Base-by-base conservation (phyloP, 1,140 invertebrate genomes). In the Gonioctena quinquepunctata region DNA sequence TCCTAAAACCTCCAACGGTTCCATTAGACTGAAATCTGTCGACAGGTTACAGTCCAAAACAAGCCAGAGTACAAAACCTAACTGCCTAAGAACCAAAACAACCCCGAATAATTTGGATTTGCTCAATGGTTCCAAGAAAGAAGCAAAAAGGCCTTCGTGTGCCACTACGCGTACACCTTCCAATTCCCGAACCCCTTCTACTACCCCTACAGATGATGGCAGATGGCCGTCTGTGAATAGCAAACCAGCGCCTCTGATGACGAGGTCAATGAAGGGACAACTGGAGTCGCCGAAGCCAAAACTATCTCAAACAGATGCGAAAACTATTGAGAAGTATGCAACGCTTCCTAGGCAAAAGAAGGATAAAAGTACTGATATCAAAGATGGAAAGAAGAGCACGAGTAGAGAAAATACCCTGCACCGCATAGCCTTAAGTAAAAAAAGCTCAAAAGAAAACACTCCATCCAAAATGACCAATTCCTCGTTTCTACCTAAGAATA, bases 311-410 rank as follows among this genome's bases (percentile, higher is more conserved):
- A 68, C 79, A 72, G 90, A 83, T 76, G 87, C 76, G 72, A 89
- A 84, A 76, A 48, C 89, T 0, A 83, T 90, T 3, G 90, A 92
- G 65, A 89, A 90, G 73, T 93, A 92, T 57, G 92, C 90, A 1
- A 94, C 93, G 0, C 79, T 94, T 7, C 92, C 92, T 0, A 86
- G 93, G n/a, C 85, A 91, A 50, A 85, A 86, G 85, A 69, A 85
- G 88, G 71, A 89, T 85, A 70, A 85, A 80, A 64, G 83, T 69
- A 42, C 84, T 81, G 72, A 86, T 82, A 83, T 69, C 64, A 80
- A 69, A 75, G 83, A 80, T 68, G 80, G 69, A 75, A 66, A 85
- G 42, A 82, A 76, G 63, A 74, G 23, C 77, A n/a, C 79, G 64
- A 85, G 81, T 71, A 84, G 84, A 77, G 86, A 84, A 74, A 79